These are phyloP conservation scores for Polyergus mexicanus DNA, from an alignment of 1,140 invertebrate genomes.

Conservation along the genomic window DNA sequence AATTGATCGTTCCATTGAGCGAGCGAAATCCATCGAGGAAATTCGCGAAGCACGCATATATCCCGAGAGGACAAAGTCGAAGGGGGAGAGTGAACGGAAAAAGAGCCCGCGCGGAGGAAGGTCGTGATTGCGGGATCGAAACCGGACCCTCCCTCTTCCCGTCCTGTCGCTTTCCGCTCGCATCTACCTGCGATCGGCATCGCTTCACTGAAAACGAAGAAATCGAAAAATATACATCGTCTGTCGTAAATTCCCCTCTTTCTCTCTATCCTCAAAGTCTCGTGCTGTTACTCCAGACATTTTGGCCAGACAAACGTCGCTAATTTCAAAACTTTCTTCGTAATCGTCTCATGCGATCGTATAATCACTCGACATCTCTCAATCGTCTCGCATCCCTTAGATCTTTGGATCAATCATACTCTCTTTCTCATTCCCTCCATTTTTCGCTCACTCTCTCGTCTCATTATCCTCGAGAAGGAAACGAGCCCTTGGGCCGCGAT, in stretches of 20 bases:
- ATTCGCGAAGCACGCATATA: background rate
- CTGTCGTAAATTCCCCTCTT: background rate
- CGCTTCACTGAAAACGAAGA: background rate
- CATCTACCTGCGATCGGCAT: conserved; percentile 28
- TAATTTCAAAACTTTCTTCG: background rate
- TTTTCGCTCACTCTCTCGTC: background rate
- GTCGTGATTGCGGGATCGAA: conserved; percentile 38
- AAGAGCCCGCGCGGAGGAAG: background rate
- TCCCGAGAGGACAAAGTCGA: background rate
- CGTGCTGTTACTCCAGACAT: background rate
- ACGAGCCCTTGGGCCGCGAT: conserved; percentile 17
- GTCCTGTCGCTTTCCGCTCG: background rate
- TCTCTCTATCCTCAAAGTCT: conserved; percentile 16
- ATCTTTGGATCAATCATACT: background rate
- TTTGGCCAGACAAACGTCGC: conserved; percentile 6
- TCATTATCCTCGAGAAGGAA: background rate
- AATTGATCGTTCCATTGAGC: conserved; percentile 51
- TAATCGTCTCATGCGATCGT: background rate
- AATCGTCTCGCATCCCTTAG: conserved; percentile 14
- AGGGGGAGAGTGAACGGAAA: background rate
- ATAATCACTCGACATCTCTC: background rate
- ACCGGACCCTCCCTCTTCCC: background rate
- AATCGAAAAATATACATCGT: conserved; percentile 1
- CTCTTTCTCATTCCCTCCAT: conserved; percentile 11
- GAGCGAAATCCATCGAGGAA: conserved; percentile 30